These are phyloP conservation scores for Eciton burchellii DNA, from an alignment of 1,140 invertebrate species.

Conservation along the genomic window DNA sequence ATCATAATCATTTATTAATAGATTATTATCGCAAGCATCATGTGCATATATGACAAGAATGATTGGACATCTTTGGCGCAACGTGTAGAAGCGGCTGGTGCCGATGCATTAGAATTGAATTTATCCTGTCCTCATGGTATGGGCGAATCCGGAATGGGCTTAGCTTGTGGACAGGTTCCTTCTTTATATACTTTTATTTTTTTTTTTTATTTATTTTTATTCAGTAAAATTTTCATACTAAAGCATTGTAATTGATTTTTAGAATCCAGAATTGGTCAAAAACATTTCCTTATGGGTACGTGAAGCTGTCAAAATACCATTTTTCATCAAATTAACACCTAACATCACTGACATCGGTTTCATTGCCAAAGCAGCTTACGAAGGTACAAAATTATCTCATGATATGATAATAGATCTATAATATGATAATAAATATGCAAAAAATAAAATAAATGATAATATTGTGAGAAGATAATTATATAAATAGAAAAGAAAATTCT, in stretches of 20 bases:
- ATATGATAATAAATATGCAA: not conserved
- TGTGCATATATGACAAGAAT: constrained; percentile 95
- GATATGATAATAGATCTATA: constrained; percentile 6
- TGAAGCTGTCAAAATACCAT: constrained; percentile 95
- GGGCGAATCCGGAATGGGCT: constrained; percentile 98
- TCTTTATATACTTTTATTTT: not conserved
- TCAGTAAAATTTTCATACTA: not conserved
- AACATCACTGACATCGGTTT: constrained; percentile 97
- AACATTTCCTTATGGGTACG: constrained; percentile 97
- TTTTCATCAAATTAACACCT: constrained; percentile 99
- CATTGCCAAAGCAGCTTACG: constrained; percentile 95
- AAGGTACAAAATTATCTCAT: constrained; percentile 87
- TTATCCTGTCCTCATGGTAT: constrained; percentile 99
- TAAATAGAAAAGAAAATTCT: constrained; percentile 14
- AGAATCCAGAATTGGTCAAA: constrained; percentile 94
- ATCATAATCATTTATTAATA: constrained; percentile 78
- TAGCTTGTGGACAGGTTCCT: constrained; percentile 97
- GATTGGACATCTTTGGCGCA: constrained; percentile 95
- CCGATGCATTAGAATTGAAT: constrained; percentile 98
- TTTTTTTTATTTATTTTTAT: not conserved
- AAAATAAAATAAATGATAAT: constrained; percentile 13
- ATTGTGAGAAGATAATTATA: not conserved
- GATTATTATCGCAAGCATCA: constrained; percentile 98
- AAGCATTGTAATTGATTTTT: constrained; percentile 34
- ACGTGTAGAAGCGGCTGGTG: constrained; percentile 93